Evolutionary conservation across 1,140 invertebrate genomes (phyloP).

Genomic region (Drosophila sturtevanti): DNA sequence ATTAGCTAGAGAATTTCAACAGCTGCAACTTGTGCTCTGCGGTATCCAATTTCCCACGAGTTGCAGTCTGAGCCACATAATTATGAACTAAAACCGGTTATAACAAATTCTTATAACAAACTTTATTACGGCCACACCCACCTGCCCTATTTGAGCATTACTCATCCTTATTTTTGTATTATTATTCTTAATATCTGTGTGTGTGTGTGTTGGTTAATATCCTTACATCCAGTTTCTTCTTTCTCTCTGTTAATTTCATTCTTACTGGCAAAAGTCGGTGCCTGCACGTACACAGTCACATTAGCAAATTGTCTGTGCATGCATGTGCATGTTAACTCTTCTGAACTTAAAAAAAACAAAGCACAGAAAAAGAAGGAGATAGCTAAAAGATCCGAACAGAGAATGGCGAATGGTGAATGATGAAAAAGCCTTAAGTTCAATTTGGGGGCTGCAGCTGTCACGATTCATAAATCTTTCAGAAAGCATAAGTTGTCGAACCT

Average conservation of each 20-base stretch:
- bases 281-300: slow-evolving; percentile 62
- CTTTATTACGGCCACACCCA: slow-evolving; percentile 63
- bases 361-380: not conserved
- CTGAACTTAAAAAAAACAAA: slow-evolving; percentile 48
- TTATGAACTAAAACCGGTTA: slow-evolving; percentile 61
- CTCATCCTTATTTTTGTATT: slow-evolving; percentile 31
- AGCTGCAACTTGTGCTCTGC: slow-evolving; percentile 43
- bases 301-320: slow-evolving; percentile 71
- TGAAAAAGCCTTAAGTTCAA: not conserved
- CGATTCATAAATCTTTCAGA: slow-evolving; percentile 55
- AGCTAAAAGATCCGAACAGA: no score
- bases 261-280: slow-evolving; percentile 44
- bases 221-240: not conserved
- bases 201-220: not conserved
- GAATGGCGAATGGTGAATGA: not conserved
- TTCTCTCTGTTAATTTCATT: slow-evolving; percentile 63
- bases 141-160: slow-evolving; percentile 38
- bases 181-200: not conserved
- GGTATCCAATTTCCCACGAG: slow-evolving; percentile 45
- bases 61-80: slow-evolving; percentile 26
- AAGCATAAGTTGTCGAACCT: slow-evolving; percentile 6
- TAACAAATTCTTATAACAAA: slow-evolving; percentile 53
- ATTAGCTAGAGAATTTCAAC: slow-evolving; percentile 25
- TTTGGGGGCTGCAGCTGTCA: slow-evolving; percentile 26
- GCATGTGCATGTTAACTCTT: slow-evolving; percentile 22